phyloP scores from a whole-genome alignment of 1,140 invertebrate species.

The Diachasma alloeum region DNA sequence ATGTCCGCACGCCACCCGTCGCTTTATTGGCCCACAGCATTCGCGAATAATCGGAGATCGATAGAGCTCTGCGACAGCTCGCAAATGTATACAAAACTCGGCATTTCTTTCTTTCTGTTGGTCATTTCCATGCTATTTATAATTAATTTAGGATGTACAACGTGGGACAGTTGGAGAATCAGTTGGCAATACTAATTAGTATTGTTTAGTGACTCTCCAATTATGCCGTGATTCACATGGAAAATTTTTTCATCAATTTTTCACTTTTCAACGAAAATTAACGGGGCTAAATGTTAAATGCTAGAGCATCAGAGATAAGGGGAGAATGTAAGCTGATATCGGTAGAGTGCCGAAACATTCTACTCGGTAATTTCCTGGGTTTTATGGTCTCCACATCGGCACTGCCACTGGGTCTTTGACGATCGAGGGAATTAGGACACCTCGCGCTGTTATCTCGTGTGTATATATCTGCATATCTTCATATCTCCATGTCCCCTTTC shows the following conservation, averaged over 20 bases:
- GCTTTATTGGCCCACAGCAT: constrained; percentile 35
- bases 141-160: no score
- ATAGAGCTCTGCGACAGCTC: constrained; percentile 13
- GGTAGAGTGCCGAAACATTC: constrained; percentile 42
- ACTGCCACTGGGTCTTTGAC: constrained; percentile 42
- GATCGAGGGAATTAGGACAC: constrained; percentile 58
- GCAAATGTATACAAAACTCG: not conserved
- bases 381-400: constrained; percentile 50
- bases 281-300: not conserved
- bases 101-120: not conserved
- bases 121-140: no score
- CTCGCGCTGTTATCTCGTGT: constrained; percentile 11
- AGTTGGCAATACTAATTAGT: no score
- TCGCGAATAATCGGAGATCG: constrained; percentile 26
- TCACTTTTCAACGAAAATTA: not conserved
- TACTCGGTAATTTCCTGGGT: constrained; percentile 60
- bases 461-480: constrained; percentile 32
- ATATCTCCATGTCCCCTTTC: constrained; percentile 35
- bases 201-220: no score
- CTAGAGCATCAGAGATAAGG: not conserved
- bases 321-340: constrained; percentile 42
- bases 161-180: no score
- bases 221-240: no score
- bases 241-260: not conserved
- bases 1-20: constrained; percentile 41